Evolutionary conservation across 2,113 vertebrate species (phyloP), one percentile per base, ranked within the genome.

Genomic region (Oophaga pumilio): DNA sequence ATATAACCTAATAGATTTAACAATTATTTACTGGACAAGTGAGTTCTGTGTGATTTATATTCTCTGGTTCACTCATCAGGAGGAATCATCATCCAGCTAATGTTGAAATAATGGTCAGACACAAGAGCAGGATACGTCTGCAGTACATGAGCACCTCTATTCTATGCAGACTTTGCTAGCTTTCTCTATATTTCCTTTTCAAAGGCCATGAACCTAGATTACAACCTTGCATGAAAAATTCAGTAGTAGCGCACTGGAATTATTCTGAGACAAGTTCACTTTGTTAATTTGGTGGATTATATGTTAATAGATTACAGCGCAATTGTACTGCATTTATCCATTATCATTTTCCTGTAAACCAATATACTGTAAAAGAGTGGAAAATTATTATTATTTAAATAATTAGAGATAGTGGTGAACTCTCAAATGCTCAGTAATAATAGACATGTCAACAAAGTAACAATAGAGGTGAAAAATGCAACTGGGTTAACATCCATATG

Each of bases 81-180:
- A 82, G 18, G 24, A 82, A 66, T 66, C 60, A 64, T n/a, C 80
- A 66, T 52, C 20, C 60, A 66, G 20, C 60, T 22, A 64, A 28
- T 66, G 80, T 66, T 82, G 60, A 64, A 66, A 64, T 82, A 82
- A 64, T 82, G 60, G 33, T n/a, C 24, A 33, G 33, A 60, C 57
- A 80, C 77, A 80, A 85, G 69, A 50, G 73, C 71, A 81, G 85
- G 85, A 87, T 87, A 87, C 62, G 80, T 78, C 85, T 86, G 85
- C 49, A 57, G 7, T 24, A 69, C 62, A 69, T 22, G 9, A 86
- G 77, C 59, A 69, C 24, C 33, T 49, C 18, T 24, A 86, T 12
- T 43, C 76, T 4, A 17, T 33, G 24, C 26, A 57, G 49, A 17
- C 49, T 50, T 20, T 77, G 50, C 7, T 20, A 76, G 59, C 24